Conservation (phyloP, 2,797 vertebrate genomes). For the Sebastes ruberrimus region DNA sequence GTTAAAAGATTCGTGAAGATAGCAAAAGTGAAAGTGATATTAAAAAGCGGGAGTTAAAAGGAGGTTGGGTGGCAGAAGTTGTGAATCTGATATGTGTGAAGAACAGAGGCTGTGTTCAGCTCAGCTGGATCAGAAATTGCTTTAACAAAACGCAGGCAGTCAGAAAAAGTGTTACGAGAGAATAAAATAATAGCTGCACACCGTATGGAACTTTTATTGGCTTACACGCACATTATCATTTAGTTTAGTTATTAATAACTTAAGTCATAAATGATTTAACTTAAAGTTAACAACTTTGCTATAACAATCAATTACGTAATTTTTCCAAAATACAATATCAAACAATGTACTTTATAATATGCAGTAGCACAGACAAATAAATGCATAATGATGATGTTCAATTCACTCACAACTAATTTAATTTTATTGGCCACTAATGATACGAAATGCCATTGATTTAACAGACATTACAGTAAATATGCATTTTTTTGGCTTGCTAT, state of each 20-base stretch:
- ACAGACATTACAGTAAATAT: background rate
- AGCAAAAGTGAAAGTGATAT: slow-evolving; percentile 66
- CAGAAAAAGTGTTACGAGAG: background rate
- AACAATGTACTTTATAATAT: background rate
- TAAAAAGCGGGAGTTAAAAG: slow-evolving; percentile 59
- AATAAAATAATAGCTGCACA: background rate
- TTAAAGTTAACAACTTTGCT: too few relatives aligned
- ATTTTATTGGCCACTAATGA: background rate
- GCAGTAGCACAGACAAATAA: background rate
- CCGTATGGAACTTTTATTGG: background rate
- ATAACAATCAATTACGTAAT: background rate
- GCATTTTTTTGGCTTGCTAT: background rate
- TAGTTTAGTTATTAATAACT: background rate
- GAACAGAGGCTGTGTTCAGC: slow-evolving; percentile 15
- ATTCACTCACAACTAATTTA: background rate
- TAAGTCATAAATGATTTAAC: background rate
- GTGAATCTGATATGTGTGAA: slow-evolving; percentile 44
- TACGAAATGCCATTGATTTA: background rate
- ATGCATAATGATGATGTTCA: background rate
- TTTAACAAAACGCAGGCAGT: background rate
- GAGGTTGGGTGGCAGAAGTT: slow-evolving; percentile 38
- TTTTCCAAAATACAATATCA: background rate
- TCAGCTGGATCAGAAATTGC: slow-evolving; percentile 23
- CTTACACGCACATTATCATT: background rate
- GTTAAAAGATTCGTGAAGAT: slow-evolving; percentile 65